Conservation (phyloP, 2,888 invertebrate genomes). For the Eretmocerus hayati region DNA sequence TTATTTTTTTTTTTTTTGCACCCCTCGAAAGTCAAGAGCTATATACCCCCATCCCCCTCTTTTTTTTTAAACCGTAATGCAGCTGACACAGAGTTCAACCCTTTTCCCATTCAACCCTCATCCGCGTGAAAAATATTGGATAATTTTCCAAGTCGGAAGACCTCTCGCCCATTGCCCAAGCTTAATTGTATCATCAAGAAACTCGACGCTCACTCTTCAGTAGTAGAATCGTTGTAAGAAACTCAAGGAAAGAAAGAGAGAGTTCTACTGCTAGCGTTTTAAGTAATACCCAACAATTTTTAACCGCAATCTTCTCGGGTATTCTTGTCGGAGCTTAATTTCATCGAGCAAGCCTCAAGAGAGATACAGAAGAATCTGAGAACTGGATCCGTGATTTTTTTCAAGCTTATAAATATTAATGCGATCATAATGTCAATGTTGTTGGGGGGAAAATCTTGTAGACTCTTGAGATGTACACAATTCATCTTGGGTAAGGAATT, state of each 20-base stretch:
- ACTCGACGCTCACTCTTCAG: constrained; percentile 24
- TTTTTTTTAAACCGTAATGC: too few relatives aligned
- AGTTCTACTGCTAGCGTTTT: constrained; percentile 32
- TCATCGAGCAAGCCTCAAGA: too few relatives aligned
- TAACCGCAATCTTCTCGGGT: constrained; percentile 40
- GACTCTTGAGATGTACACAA: background rate
- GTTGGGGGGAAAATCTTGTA: too few relatives aligned
- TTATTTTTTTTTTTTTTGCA: constrained; percentile 34
- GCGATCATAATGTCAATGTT: constrained; percentile 7
- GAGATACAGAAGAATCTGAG: too few relatives aligned
- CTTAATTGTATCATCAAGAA: constrained; percentile 48
- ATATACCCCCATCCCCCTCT: too few relatives aligned
- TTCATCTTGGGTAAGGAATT: background rate
- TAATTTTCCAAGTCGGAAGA: constrained; percentile 44
- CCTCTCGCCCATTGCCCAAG: constrained; percentile 20
- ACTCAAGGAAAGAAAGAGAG: too few relatives aligned
- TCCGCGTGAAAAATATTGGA: constrained; percentile 44
- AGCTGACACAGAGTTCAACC: constrained; percentile 23
- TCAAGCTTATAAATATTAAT: constrained; percentile 19
- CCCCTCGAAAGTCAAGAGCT: background rate
- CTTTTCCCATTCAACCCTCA: constrained; percentile 22
- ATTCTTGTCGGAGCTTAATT: constrained; percentile 21
- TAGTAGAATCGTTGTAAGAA: constrained; percentile 27
- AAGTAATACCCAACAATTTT: constrained; percentile 45
- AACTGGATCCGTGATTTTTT: constrained; percentile 15